These are phyloP conservation scores for Heliconius hewitsoni DNA, from an alignment of 1,140 invertebrate species.

Conservation along the genomic window DNA sequence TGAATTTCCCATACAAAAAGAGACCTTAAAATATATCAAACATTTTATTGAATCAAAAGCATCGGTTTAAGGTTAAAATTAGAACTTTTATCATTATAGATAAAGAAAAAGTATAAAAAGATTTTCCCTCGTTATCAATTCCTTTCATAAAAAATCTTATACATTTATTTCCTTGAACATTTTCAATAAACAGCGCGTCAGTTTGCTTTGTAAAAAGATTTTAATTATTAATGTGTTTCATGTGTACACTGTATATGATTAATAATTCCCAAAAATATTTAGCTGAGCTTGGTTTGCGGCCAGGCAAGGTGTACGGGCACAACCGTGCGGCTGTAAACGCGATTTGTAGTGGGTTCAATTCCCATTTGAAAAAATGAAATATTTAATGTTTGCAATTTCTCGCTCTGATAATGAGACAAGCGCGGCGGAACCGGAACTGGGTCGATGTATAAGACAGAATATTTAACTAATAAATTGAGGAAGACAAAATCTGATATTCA, in stretches of 20 bases:
- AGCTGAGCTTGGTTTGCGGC: not conserved
- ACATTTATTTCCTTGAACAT: slow-evolving; percentile 1
- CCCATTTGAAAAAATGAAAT: too few species aligned
- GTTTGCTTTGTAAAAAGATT: not conserved
- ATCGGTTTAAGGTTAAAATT: not conserved
- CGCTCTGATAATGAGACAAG: too few species aligned
- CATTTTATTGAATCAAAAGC: not conserved
- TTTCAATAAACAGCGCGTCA: slow-evolving; percentile 10
- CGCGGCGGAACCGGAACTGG: too few species aligned
- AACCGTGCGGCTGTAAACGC: too few species aligned
- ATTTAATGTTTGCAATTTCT: too few species aligned
- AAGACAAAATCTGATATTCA: not conserved
- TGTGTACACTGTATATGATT: not conserved
- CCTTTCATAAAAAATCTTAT: slow-evolving; percentile 8
- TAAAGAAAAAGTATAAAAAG: not conserved
- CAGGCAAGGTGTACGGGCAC: too few species aligned
- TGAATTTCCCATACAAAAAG: too few species aligned
- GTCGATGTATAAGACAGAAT: too few species aligned
- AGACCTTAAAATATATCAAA: too few species aligned
- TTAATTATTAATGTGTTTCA: not conserved
- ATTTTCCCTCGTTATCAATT: slow-evolving; percentile 7
- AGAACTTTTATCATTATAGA: too few species aligned
- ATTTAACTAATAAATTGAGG: too few species aligned
- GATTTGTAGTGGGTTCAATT: too few species aligned
- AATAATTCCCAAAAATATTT: not conserved